Conservation (phyloP, 1,140 invertebrate species). For the Drosophila navojoa region DNA sequence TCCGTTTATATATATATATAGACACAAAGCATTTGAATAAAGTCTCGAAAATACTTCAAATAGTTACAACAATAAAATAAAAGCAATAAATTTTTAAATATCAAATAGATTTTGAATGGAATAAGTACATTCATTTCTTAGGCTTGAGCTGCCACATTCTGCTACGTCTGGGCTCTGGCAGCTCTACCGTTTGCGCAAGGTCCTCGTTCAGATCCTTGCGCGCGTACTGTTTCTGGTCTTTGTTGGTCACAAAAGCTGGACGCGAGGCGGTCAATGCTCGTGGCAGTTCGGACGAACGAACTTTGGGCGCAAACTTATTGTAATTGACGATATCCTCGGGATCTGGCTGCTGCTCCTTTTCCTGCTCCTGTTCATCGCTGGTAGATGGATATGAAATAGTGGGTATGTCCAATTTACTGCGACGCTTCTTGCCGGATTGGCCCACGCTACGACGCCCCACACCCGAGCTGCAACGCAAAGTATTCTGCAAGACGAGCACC, state of each 20-base stretch:
- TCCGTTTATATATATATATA: too few relatives aligned
- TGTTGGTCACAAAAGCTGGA: background rate
- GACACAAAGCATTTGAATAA: background rate
- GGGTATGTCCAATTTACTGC: background rate
- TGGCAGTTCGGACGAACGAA: slow-evolving; percentile 44
- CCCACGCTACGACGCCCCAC: slow-evolving; percentile 35
- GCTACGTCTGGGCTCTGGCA: slow-evolving; percentile 23
- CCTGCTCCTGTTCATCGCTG: background rate
- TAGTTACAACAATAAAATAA: background rate
- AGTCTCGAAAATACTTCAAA: slow-evolving; percentile 1
- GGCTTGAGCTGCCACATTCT: slow-evolving; percentile 16
- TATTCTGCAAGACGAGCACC: slow-evolving; percentile 40
- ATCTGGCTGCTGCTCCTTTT: slow-evolving; percentile 7
- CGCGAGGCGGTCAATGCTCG: background rate
- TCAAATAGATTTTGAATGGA: background rate
- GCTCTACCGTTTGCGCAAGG: background rate
- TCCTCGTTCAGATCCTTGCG: background rate
- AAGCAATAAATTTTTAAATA: background rate
- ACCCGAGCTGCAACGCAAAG: slow-evolving; percentile 39
- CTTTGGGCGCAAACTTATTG: slow-evolving; percentile 34
- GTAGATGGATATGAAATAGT: background rate
- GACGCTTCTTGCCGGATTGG: slow-evolving; percentile 8
- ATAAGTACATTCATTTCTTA: background rate
- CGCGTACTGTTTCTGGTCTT: background rate
- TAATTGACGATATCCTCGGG: slow-evolving; percentile 41